These are phyloP conservation scores for Orchesella cincta DNA, from an alignment of 1,140 invertebrate genomes.

Conservation along the genomic window DNA sequence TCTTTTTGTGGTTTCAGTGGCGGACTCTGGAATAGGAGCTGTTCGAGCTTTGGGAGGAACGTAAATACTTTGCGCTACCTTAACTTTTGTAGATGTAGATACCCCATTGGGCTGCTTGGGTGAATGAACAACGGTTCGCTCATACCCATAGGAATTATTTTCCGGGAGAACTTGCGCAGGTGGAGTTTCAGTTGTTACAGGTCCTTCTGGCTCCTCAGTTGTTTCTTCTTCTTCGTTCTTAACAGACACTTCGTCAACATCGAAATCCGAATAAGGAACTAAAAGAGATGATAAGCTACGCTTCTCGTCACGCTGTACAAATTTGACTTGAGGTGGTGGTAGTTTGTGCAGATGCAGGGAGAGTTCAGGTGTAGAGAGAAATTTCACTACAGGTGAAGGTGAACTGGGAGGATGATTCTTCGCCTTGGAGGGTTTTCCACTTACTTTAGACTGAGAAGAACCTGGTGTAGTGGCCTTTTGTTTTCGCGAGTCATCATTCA, in stretches of 20 bases:
- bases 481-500: no score
- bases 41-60: not conserved
- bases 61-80: not conserved
- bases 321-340: not conserved
- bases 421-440: no score
- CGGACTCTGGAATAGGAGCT: no score
- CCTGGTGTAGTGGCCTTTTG: no score
- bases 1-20: no score
- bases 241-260: no score
- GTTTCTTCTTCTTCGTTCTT: not conserved
- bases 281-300: no score
- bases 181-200: not conserved
- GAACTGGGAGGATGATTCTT: no score
- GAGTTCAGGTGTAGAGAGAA: no score
- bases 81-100: not conserved
- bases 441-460: no score
- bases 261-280: no score
- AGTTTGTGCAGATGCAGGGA: not conserved
- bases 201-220: not conserved
- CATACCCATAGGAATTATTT: not conserved
- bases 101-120: not conserved
- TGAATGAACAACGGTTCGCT: not conserved
- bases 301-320: not conserved
- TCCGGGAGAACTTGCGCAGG: no score
- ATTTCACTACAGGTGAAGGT: slow-evolving; percentile 17